Evolutionary conservation across 2,888 invertebrate species (phyloP).

Genomic region (Artemia sinica): DNA sequence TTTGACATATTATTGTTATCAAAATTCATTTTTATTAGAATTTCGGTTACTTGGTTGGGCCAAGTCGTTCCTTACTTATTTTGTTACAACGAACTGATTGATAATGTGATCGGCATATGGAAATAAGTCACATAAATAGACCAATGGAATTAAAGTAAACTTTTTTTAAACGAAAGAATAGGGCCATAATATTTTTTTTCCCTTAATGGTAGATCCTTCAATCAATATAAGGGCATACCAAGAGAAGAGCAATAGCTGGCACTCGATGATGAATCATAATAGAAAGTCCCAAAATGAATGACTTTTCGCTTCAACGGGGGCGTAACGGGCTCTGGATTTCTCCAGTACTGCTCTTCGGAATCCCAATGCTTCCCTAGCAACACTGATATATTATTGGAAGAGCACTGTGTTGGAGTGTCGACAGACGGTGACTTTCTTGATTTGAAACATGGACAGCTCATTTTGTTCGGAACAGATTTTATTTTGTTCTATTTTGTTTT

Average conservation of each 20-base stretch:
- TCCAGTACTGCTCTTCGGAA: conserved; percentile 18
- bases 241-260: conserved; percentile 8
- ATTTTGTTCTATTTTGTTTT: too few species aligned
- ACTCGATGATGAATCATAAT: neutral
- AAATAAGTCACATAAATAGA: too few species aligned
- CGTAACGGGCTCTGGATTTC: conserved; percentile 19
- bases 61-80: too few species aligned
- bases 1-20: too few species aligned
- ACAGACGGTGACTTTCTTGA: neutral
- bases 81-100: too few species aligned
- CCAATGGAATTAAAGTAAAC: too few species aligned
- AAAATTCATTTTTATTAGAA: too few species aligned
- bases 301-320: conserved; percentile 19
- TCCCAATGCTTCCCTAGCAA: conserved; percentile 15
- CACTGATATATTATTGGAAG: conserved; percentile 9
- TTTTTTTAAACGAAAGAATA: too few species aligned
- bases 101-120: too few species aligned
- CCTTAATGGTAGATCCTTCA: neutral
- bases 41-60: too few species aligned
- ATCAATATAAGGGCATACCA: neutral
- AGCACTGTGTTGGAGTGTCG: conserved; percentile 5
- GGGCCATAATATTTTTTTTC: neutral
- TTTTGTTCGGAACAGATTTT: neutral
- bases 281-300: neutral
- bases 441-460: neutral